phyloP scores from a whole-genome alignment of 2,888 invertebrate genomes.

The Drosophila mimica region DNA sequence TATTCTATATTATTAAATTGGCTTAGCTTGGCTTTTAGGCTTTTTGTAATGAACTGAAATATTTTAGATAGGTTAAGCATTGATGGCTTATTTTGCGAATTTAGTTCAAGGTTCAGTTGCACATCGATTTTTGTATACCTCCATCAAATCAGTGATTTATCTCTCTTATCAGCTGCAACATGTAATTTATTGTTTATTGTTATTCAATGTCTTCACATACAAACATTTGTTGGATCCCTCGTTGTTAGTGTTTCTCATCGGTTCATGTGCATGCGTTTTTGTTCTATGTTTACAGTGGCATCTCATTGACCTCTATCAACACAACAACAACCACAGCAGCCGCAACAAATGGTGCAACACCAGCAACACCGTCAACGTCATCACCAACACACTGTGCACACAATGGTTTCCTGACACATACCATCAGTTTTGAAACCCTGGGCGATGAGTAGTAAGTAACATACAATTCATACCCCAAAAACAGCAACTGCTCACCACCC shows the following conservation, averaged over 20 bases:
- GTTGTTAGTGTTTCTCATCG: conserved; percentile 16
- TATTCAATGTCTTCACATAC: not conserved
- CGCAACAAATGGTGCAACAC: conserved; percentile 24
- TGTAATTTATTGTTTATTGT: not conserved
- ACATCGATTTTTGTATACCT: not conserved
- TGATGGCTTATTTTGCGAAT: too few relatives aligned
- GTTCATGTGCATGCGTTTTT: conserved; percentile 28
- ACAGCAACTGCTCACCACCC: not conserved
- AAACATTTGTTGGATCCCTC: not conserved
- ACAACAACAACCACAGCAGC: conserved; percentile 28
- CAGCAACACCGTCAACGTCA: conserved; percentile 53
- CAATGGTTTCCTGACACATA: conserved; percentile 73
- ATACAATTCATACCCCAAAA: not conserved
- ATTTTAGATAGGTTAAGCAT: not conserved
- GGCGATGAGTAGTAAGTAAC: conserved; percentile 83
- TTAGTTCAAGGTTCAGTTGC: not conserved
- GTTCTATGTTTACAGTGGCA: conserved; percentile 64
- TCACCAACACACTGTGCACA: conserved; percentile 62
- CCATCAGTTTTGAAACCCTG: conserved; percentile 75
- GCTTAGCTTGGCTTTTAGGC: not conserved
- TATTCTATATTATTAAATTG: not conserved
- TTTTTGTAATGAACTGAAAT: not conserved
- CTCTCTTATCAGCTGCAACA: conserved; percentile 1
- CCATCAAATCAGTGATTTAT: not conserved
- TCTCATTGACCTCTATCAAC: conserved; percentile 68